phyloP scores from a whole-genome alignment of 2,797 vertebrate species.

The Lateolabrax maculatus region DNA sequence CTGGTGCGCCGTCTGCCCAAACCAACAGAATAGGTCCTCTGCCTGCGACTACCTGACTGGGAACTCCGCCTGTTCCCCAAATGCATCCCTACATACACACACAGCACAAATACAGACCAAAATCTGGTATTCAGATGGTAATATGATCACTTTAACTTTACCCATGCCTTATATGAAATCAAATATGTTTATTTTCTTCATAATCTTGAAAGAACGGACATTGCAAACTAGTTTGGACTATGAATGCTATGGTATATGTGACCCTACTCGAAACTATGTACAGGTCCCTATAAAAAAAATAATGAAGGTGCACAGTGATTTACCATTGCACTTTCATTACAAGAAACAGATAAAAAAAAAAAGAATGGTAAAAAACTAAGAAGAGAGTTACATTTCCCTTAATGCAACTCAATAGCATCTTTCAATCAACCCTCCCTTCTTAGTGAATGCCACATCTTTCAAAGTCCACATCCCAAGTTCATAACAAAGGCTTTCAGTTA shows the following conservation, averaged over 20 bases:
- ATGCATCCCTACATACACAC: slow-evolving; percentile 71
- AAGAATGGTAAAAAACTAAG: neutral
- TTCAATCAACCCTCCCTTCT: neutral
- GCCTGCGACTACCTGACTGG: slow-evolving; percentile 71
- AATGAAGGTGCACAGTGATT: neutral
- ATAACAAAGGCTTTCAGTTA: no score
- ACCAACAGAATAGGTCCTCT: slow-evolving; percentile 77
- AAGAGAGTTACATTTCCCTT: neutral
- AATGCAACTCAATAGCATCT: neutral
- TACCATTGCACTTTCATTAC: neutral
- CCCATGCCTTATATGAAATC: neutral
- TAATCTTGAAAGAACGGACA: neutral
- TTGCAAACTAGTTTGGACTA: neutral
- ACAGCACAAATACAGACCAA: slow-evolving; percentile 5
- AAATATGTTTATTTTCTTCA: neutral
- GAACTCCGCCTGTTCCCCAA: slow-evolving; percentile 65
- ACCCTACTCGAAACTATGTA: neutral
- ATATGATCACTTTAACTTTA: neutral
- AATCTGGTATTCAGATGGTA: neutral
- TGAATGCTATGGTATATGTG: neutral
- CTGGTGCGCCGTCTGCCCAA: slow-evolving; percentile 80
- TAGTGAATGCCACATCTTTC: neutral
- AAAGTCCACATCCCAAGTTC: neutral
- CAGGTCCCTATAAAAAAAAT: neutral
- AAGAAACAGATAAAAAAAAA: neutral